A percentile compares a stretch with the other conserved stretches of the same genome.
phyloP scores from a whole-genome alignment of 2,113 vertebrate genomes.

The Aphelocoma coerulescens region DNA sequence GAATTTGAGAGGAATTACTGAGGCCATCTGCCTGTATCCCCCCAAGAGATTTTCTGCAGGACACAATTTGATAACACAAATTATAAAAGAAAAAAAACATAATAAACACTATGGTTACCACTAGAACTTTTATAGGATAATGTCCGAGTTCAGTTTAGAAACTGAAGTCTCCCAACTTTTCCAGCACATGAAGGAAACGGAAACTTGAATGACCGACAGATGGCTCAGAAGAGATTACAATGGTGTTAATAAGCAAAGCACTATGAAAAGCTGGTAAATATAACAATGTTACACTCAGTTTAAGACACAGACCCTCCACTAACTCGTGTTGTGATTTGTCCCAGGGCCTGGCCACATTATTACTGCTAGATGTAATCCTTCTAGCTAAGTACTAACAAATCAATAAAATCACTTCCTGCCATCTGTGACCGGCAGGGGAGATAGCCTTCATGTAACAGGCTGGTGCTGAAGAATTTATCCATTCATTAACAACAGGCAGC shows the following conservation, averaged over 20 bases:
- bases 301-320: neutral
- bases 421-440: neutral
- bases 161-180: neutral
- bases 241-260: constrained; percentile 45
- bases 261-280: constrained; percentile 10
- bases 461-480: neutral
- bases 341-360: neutral
- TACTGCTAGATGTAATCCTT: constrained; percentile 15
- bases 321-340: neutral
- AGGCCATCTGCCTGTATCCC: constrained; percentile 26
- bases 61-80: neutral
- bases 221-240: constrained; percentile 50
- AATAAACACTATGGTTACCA: neutral
- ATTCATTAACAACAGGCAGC: neutral
- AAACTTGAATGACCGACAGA: constrained; percentile 48
- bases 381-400: constrained; percentile 28
- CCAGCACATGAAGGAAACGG: neutral
- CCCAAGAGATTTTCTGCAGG: neutral
- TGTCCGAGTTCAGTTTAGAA: neutral
- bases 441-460: neutral
- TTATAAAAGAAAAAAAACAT: neutral
- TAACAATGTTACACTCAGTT: neutral
- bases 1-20: constrained; percentile 24
- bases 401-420: neutral
- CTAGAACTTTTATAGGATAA: neutral